Percentiles rank a stretch among this genome's conserved stretches.
phyloP scores from a whole-genome alignment of 2,797 vertebrate genomes.

The Xiphorhynchus erythropygius region DNA sequence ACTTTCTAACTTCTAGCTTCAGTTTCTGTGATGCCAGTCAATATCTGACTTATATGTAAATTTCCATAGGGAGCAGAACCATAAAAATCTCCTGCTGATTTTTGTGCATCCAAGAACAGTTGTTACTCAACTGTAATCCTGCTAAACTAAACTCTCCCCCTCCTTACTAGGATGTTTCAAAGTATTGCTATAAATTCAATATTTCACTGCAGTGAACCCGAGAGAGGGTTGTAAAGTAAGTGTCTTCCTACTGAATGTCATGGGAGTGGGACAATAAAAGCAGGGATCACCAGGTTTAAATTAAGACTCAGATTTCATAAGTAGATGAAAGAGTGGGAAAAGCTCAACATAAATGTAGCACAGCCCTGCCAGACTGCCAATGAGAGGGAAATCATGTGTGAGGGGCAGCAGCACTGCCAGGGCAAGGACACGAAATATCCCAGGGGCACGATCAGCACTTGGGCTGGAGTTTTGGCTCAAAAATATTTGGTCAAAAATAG shows the following conservation, averaged over 20 bases:
- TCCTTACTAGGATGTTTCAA: background rate
- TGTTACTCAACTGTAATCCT: background rate
- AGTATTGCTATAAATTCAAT: background rate
- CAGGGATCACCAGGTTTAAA: accelerated
- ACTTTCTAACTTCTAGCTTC: background rate
- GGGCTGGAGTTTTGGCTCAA: background rate
- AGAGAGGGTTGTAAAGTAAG: background rate
- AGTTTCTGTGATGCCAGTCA: background rate
- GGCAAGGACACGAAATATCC: background rate
- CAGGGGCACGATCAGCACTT: background rate
- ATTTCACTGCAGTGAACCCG: background rate
- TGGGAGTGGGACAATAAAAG: background rate
- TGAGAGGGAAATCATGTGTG: accelerated
- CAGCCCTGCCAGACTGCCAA: background rate
- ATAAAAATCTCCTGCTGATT: background rate
- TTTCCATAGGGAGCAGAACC: background rate
- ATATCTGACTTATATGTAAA: background rate
- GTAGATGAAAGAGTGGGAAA: background rate
- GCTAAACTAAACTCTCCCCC: background rate
- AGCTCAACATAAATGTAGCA: background rate
- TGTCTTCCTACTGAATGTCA: background rate
- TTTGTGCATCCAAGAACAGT: background rate
- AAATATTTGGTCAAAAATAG: background rate
- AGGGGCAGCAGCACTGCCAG: background rate
- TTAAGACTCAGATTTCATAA: background rate